Conservation (phyloP, 1,140 invertebrate genomes). For the Aethina tumida region DNA sequence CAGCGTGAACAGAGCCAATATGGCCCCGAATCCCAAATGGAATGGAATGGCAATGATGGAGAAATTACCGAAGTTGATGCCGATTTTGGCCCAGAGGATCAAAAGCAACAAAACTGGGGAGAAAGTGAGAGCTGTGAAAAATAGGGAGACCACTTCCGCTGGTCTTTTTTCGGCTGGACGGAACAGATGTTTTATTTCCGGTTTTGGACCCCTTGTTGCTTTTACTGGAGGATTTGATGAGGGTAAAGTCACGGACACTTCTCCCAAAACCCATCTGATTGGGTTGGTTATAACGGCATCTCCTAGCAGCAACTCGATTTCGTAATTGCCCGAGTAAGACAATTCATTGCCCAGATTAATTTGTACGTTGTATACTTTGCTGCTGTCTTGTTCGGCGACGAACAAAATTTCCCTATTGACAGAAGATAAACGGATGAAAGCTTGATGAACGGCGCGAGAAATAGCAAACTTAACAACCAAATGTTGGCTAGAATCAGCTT, state of each 20-base stretch:
- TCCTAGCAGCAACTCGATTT: slow-evolving; percentile 78
- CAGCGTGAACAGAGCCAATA: slow-evolving; percentile 76
- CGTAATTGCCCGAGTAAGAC: slow-evolving; percentile 67
- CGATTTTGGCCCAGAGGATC: slow-evolving; percentile 77
- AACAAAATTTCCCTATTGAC: slow-evolving; percentile 79
- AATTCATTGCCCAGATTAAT: slow-evolving; percentile 71
- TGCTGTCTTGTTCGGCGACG: slow-evolving; percentile 79
- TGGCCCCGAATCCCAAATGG: slow-evolving; percentile 71
- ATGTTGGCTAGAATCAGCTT: slow-evolving; percentile 85
- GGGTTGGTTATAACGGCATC: slow-evolving; percentile 86
- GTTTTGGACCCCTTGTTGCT: slow-evolving; percentile 48
- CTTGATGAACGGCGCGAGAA: slow-evolving; percentile 80
- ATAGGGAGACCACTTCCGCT: slow-evolving; percentile 72
- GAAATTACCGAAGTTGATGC: slow-evolving; percentile 82
- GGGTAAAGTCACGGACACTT: slow-evolving; percentile 65
- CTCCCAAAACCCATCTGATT: slow-evolving; percentile 74
- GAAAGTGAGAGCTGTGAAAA: slow-evolving; percentile 78
- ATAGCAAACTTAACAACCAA: slow-evolving; percentile 74
- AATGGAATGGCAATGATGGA: slow-evolving; percentile 74
- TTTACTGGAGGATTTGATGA: slow-evolving; percentile 33
- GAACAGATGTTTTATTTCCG: slow-evolving; percentile 90
- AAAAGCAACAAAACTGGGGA: slow-evolving; percentile 78
- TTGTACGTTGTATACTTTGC: slow-evolving; percentile 83
- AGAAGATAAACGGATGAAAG: slow-evolving; percentile 74
- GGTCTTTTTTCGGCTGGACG: slow-evolving; percentile 86